A percentile compares a stretch with the other conserved stretches of the same genome.
These are phyloP conservation scores for Acanthornis magna DNA, from an alignment of 2,797 vertebrate species.

Conservation along the genomic window DNA sequence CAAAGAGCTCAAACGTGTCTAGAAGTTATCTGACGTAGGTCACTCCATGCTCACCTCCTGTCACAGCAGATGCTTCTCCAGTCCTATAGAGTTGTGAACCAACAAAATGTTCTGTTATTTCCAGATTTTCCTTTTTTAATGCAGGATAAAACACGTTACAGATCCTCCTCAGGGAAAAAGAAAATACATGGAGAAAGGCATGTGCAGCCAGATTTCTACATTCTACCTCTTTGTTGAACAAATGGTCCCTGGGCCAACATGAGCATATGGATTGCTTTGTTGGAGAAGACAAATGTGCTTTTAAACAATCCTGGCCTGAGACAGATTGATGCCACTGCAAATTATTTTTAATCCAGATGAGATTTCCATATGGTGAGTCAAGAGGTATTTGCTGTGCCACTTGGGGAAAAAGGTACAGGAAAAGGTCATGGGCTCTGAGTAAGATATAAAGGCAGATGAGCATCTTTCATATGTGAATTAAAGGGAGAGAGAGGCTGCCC, in stretches of 20 bases:
- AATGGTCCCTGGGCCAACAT: not conserved
- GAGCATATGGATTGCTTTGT: not conserved
- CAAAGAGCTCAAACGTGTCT: not conserved
- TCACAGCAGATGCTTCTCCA: slow-evolving; percentile 32
- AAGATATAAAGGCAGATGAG: not conserved
- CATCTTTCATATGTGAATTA: not conserved
- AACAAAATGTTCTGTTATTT: slow-evolving; percentile 22
- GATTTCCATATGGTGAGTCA: not conserved
- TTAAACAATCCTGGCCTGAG: not conserved
- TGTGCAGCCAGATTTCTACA: not conserved
- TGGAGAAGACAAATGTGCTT: not conserved
- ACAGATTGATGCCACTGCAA: not conserved
- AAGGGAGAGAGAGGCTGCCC: not conserved
- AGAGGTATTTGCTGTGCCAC: not conserved
- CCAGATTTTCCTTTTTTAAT: not conserved
- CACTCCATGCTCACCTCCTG: slow-evolving; percentile 35
- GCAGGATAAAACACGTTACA: not conserved
- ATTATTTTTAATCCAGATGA: not conserved
- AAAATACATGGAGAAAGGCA: not conserved
- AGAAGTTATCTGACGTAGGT: slow-evolving; percentile 3
- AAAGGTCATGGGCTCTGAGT: not conserved
- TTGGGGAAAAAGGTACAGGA: not conserved
- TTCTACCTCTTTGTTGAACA: not conserved
- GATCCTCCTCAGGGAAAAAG: not conserved
- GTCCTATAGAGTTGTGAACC: not conserved